phyloP scores from a whole-genome alignment of 2,888 invertebrate species.

The Nomada ruficornis region DNA sequence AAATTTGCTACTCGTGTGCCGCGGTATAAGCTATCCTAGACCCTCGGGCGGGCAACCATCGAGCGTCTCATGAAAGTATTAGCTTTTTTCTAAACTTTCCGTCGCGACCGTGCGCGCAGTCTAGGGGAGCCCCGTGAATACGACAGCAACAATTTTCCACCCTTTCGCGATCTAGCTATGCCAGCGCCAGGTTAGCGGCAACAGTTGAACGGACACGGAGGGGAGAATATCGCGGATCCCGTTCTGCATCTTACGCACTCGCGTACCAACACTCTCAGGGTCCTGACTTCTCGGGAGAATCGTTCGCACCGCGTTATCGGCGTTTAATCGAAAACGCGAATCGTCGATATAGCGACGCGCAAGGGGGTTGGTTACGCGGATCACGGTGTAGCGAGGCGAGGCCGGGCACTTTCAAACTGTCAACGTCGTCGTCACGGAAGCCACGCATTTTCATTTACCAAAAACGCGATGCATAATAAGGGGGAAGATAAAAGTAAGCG shows the following conservation, averaged over 20 bases:
- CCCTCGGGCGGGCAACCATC: neutral
- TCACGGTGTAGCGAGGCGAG: neutral
- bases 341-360: neutral
- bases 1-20: slow-evolving; percentile 36
- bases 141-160: slow-evolving; percentile 66
- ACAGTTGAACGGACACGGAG: slow-evolving; percentile 45
- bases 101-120: slow-evolving; percentile 14
- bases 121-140: slow-evolving; percentile 40
- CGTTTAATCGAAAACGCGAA: neutral
- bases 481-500: slow-evolving; percentile 57
- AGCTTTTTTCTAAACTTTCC: slow-evolving; percentile 51
- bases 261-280: too few relatives aligned
- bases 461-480: slow-evolving; percentile 64
- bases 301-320: neutral
- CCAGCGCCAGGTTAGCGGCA: slow-evolving; percentile 43
- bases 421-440: slow-evolving; percentile 33
- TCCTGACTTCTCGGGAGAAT: too few relatives aligned
- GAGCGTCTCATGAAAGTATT: slow-evolving; percentile 62
- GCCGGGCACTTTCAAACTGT: slow-evolving; percentile 45
- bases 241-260: neutral
- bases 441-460: slow-evolving; percentile 68
- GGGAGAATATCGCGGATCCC: slow-evolving; percentile 54
- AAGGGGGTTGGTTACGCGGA: neutral
- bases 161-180: slow-evolving; percentile 65
- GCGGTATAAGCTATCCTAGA: slow-evolving; percentile 20